A percentile compares a stretch with the other conserved stretches of the same genome.
Evolutionary conservation across 2,888 invertebrate species (phyloP).

Genomic region (Cryptus viduatorius): DNA sequence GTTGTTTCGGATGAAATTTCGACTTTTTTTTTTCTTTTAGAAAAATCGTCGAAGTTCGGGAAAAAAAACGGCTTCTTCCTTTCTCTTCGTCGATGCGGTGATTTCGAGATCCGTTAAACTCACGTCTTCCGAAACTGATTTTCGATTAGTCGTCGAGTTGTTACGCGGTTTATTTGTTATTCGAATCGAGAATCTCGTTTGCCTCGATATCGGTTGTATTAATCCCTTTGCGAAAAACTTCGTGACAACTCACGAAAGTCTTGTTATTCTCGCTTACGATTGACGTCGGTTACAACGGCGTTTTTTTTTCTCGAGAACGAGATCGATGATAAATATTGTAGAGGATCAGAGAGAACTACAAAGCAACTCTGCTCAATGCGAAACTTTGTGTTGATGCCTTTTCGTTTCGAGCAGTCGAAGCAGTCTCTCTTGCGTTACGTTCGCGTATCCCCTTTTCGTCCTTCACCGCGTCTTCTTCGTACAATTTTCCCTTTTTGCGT

Average conservation of each 20-base stretch:
- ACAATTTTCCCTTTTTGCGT: background rate
- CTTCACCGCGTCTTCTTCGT: conserved; percentile 27
- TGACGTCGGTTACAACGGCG: too few relatives aligned
- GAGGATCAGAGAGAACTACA: too few relatives aligned
- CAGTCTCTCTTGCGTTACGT: conserved; percentile 8
- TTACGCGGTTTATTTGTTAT: background rate
- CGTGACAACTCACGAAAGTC: too few relatives aligned
- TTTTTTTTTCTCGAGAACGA: too few relatives aligned
- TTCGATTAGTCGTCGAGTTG: background rate
- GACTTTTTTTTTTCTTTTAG: background rate
- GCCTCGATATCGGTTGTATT: background rate
- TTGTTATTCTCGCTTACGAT: too few relatives aligned
- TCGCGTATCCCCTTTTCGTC: conserved; percentile 30
- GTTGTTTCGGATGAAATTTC: background rate
- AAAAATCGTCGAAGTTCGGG: background rate
- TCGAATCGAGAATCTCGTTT: conserved; percentile 2
- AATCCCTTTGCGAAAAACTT: conserved; percentile 9
- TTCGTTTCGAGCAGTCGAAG: background rate
- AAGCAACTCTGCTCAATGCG: too few relatives aligned
- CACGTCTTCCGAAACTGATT: background rate
- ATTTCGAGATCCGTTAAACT: background rate
- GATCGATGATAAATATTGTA: too few relatives aligned
- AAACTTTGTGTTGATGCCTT: too few relatives aligned
- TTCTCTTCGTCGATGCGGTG: background rate
- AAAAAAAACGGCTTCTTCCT: background rate